Conservation (phyloP, 2,113 vertebrate genomes). For the Sminthopsis crassicaudata region DNA sequence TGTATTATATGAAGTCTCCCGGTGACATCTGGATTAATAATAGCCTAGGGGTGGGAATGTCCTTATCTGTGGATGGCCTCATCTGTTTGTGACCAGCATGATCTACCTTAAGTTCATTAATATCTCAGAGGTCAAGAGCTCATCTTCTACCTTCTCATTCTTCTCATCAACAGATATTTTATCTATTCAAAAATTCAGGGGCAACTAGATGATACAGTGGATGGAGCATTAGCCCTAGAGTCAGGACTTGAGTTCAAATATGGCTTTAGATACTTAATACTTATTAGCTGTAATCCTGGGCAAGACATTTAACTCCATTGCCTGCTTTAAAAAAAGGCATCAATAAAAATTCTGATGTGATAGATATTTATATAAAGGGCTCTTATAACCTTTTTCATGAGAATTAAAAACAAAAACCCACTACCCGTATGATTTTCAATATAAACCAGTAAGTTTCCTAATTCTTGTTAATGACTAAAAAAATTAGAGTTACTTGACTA, state of each 20-base stretch:
- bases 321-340: too few species aligned
- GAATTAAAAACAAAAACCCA: not conserved
- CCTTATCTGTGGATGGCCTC: not conserved
- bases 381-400: not conserved
- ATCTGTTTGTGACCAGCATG: not conserved
- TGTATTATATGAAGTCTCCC: not conserved
- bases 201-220: too few species aligned
- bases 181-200: not conserved
- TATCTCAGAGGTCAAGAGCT: not conserved
- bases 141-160: not conserved
- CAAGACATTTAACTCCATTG: too few species aligned
- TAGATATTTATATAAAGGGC: not conserved
- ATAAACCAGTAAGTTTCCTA: not conserved
- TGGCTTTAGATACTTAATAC: too few species aligned
- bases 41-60: too few species aligned
- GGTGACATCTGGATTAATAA: not conserved
- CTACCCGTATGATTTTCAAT: not conserved
- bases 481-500: not conserved
- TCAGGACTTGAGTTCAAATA: too few species aligned
- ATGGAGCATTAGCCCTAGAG: too few species aligned
- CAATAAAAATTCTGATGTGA: not conserved
- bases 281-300: too few species aligned
- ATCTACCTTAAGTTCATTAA: not conserved
- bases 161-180: not conserved
- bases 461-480: not conserved